A percentile compares a stretch with the other conserved stretches of the same genome.
These are phyloP conservation scores for Stenoptilia bipunctidactyla DNA, from an alignment of 2,888 invertebrate species.

Conservation along the genomic window DNA sequence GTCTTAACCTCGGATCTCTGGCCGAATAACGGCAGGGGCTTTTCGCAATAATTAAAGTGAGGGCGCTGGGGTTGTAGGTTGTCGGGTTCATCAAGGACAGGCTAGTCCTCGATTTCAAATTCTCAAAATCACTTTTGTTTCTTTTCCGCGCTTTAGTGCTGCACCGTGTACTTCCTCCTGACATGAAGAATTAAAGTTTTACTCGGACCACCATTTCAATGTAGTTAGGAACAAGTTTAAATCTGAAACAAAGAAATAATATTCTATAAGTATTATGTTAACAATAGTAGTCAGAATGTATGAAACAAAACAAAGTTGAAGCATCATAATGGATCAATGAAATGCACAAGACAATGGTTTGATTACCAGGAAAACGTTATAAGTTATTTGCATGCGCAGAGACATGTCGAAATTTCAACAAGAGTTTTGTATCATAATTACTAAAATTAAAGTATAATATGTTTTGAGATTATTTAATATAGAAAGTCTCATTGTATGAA, in stretches of 20 bases:
- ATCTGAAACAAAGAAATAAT: conserved; percentile 55
- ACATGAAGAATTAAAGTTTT: conserved; percentile 63
- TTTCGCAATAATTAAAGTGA: conserved; percentile 58
- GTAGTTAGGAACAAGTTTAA: conserved; percentile 22
- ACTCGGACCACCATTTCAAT: conserved; percentile 52
- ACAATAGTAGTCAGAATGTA: too few relatives aligned
- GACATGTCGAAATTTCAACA: too few relatives aligned
- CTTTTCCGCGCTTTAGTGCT: conserved; percentile 36
- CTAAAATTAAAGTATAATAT: too few relatives aligned
- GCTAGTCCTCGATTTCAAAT: conserved; percentile 64
- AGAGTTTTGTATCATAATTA: too few relatives aligned
- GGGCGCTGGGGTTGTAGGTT: conserved; percentile 61
- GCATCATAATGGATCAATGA: too few relatives aligned
- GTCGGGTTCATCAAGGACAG: conserved; percentile 69
- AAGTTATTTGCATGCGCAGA: too few relatives aligned
- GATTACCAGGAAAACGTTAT: too few relatives aligned
- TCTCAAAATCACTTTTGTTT: conserved; percentile 53
- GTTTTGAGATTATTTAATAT: too few relatives aligned
- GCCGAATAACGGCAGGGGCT: conserved; percentile 64
- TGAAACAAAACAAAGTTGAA: too few relatives aligned
- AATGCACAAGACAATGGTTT: too few relatives aligned
- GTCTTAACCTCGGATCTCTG: conserved; percentile 74
- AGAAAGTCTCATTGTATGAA: too few relatives aligned
- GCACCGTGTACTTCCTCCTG: conserved; percentile 42
- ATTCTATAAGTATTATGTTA: too few relatives aligned